Evolutionary conservation across 2,888 invertebrate genomes (phyloP).

Genomic region (Noctua fimbriata): DNA sequence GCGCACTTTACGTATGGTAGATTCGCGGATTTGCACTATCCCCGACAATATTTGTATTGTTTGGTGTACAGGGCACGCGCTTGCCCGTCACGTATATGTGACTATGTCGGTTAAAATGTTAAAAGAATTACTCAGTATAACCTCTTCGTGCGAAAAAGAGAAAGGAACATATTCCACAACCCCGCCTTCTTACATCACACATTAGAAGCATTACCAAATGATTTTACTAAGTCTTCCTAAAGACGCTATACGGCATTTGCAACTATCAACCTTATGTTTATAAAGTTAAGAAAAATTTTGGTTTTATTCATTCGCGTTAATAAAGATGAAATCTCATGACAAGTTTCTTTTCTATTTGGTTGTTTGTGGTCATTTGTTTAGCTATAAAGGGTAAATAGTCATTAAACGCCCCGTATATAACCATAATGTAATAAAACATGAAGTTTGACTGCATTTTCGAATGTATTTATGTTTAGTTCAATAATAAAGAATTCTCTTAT

Average conservation of each 20-base stretch:
- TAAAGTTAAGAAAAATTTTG: slow-evolving; percentile 26
- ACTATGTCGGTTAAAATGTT: too few species aligned
- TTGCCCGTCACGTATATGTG: too few species aligned
- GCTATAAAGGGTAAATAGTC: slow-evolving; percentile 58
- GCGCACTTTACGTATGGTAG: too few species aligned
- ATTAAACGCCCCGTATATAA: slow-evolving; percentile 45
- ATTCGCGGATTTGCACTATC: too few species aligned
- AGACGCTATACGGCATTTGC: slow-evolving; percentile 43
- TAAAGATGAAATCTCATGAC: slow-evolving; percentile 60
- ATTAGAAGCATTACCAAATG: slow-evolving; percentile 50
- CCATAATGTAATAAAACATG: slow-evolving; percentile 10
- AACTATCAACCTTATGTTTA: slow-evolving; percentile 30
- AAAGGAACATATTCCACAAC: neutral
- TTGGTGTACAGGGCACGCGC: too few species aligned
- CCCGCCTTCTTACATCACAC: slow-evolving; percentile 36
- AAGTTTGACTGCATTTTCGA: slow-evolving; percentile 57
- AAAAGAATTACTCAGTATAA: neutral
- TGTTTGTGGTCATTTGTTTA: slow-evolving; percentile 51
- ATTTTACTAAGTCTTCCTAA: slow-evolving; percentile 21
- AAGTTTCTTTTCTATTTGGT: slow-evolving; percentile 44
- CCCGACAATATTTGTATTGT: too few species aligned
- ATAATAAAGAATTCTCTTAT: neutral
- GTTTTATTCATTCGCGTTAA: slow-evolving; percentile 35
- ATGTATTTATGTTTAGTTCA: slow-evolving; percentile 9
- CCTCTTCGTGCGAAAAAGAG: slow-evolving; percentile 15